Evolutionary conservation across 92 coral and sea anemone species (phyloP), one percentile per base, ranked within the genome.

Genomic region (Palythoa grandiflora): DNA sequence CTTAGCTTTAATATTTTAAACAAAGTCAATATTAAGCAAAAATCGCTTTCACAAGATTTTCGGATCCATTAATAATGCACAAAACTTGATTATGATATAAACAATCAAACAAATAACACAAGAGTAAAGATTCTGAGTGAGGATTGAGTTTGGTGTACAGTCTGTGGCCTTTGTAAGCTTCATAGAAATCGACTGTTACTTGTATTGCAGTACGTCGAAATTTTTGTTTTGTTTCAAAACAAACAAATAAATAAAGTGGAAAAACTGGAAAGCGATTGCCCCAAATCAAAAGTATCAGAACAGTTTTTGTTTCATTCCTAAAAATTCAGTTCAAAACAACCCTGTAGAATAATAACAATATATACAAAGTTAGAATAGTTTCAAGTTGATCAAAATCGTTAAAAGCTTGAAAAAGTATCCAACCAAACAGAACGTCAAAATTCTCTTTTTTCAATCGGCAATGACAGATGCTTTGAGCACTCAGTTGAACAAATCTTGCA

Each of bases 1-100:
- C 79, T 66, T 68, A 17, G 75, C 53, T 68, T 81, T 40, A 44
- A 68, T 47, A 63, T 68, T 44, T 47, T 35, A 63, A 81, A 81
- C 74, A 81, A 81, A 81, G 71, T 71, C 37, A 66, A 47, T 71
- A 68, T 52, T 81, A 40, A 81, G 40, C 53, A 28, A 66, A 81
- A 80, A 44, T 19, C 75, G 40, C 75, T 11, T 68, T 81, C 61
- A 70, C 55, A 40, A 63, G 75, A 20, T 37, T 81, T 55, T 60
- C 15, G 72, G 12, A 35, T 13, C 38, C 74, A 81, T 81, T 68
- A 81, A 65, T 66, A 68, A 81, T 65, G 60, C 36, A 66, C 36
- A 44, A 48, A 50, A 38, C 50, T 81, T 66, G 35, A 81, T 39
- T 52, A 35, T 47, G 52, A 81, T 37, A 44, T 57, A 81, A 81